Conservation (phyloP, 2,888 invertebrate genomes). For the Acanthoscelides obtectus region DNA sequence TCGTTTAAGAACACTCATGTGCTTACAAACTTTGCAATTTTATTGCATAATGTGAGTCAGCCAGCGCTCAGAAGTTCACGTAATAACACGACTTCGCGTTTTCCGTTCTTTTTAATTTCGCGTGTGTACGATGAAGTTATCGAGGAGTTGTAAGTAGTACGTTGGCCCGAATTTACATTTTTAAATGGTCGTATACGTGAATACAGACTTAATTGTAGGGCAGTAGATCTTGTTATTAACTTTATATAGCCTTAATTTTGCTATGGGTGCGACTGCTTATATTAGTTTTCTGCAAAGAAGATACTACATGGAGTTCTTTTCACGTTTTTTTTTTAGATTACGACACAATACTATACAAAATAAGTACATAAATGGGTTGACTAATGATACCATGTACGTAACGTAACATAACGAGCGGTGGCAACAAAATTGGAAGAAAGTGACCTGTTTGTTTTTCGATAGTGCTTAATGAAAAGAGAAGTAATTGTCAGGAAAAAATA, state of each 20-base stretch:
- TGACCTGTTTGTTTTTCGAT: no score
- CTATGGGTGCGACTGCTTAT: no score
- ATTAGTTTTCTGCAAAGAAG: no score
- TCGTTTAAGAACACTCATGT: background rate
- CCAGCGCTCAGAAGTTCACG: background rate
- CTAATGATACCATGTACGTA: no score
- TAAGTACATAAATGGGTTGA: no score
- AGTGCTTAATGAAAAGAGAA: no score
- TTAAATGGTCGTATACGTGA: background rate
- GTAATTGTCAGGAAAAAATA: no score
- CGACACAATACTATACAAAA: no score
- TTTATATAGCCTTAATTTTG: background rate
- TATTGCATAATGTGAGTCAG: background rate
- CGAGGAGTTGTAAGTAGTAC: background rate
- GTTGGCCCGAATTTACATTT: background rate
- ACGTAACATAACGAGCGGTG: no score
- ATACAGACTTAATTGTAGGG: background rate
- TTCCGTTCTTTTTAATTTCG: background rate
- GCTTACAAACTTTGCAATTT: background rate
- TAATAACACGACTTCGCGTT: background rate
- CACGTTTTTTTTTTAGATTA: no score
- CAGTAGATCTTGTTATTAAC: background rate
- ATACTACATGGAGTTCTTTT: no score
- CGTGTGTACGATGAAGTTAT: background rate
- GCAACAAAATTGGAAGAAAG: no score